Evolutionary conservation across 2,888 invertebrate genomes (phyloP), one percentile per base, ranked within the genome.

Genomic region (Cerceris rybyensis): DNA sequence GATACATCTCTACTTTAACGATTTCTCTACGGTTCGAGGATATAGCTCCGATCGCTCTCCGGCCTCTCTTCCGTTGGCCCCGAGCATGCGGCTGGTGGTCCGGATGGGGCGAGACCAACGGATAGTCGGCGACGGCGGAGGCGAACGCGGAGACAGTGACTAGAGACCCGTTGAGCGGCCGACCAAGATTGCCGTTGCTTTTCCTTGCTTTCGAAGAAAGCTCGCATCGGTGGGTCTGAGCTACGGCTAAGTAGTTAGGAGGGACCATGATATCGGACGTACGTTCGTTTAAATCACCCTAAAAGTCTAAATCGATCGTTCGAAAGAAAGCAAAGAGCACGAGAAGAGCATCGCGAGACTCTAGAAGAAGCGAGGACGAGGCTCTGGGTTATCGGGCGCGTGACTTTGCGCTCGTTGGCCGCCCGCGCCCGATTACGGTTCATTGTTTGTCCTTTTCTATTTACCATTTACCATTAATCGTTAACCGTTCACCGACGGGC

Each of bases 191-290:
- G 85, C 80, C 66, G 58, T 58, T 57, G 55, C 60, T 76, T 76
- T 50, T 74, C 65, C 80, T 81, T 73, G 71, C 81, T 86, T 80
- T 88, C 88, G 83, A 90, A 88, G 88, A 85, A 89, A 90, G 91
- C 91, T 88, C 88, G 91, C 91, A 90, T 89, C 90, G 86, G 75
- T 88, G 92, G 92, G 91, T 91, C 92, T 88, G 87, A 84, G 88
- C 92, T 92, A 92, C 91, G 86, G 90, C 92, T 92, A 92, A 91
- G 91, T 93, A 92, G 91, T 92, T 90, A 93, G 93, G 93, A 93
- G 93, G 93, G 93, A 93, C 92, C 92, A 92, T 93, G 93, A 93
- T 93, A 92, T 92, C 92, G 93, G 93, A 93, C 93, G 92, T 93
- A 91, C 88, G 86, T 92, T 91, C 88, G 89, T 88, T 89, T 90